phyloP scores from a whole-genome alignment of 2,113 vertebrate genomes.

The Platycercus adscitus region DNA sequence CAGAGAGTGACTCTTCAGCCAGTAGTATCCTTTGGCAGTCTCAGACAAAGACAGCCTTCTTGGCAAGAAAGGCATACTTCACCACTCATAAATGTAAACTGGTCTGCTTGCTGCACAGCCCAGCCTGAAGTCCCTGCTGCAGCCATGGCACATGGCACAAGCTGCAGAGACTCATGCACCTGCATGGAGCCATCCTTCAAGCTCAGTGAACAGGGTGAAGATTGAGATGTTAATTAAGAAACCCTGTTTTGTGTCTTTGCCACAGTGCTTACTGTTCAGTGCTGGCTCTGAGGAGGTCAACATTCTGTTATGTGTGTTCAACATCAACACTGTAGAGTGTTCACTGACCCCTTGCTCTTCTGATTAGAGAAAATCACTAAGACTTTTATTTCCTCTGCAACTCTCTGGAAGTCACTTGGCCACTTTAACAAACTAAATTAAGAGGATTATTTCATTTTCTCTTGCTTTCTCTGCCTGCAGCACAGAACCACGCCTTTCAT shows the following conservation, averaged over 20 bases:
- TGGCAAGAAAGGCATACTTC: not conserved
- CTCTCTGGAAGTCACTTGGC: not conserved
- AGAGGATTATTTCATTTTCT: not conserved
- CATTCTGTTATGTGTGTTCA: not conserved
- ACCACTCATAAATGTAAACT: not conserved
- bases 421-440: not conserved
- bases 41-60: constrained; percentile 1
- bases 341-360: constrained; percentile 32
- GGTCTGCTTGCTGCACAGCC: not conserved
- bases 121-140: not conserved
- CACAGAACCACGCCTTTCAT: not conserved
- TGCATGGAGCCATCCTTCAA: not conserved
- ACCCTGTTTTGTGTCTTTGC: not conserved
- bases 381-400: not conserved
- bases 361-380: not conserved
- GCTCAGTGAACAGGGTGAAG: not conserved
- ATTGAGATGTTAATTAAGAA: not conserved
- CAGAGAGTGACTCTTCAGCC: not conserved
- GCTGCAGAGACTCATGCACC: not conserved
- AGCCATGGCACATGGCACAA: not conserved
- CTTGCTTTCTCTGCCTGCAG: not conserved
- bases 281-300: not conserved
- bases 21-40: constrained; percentile 20
- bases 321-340: not conserved
- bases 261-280: not conserved